phyloP scores from a whole-genome alignment of 2,888 invertebrate genomes.

The Euspilapteryx auroguttella region DNA sequence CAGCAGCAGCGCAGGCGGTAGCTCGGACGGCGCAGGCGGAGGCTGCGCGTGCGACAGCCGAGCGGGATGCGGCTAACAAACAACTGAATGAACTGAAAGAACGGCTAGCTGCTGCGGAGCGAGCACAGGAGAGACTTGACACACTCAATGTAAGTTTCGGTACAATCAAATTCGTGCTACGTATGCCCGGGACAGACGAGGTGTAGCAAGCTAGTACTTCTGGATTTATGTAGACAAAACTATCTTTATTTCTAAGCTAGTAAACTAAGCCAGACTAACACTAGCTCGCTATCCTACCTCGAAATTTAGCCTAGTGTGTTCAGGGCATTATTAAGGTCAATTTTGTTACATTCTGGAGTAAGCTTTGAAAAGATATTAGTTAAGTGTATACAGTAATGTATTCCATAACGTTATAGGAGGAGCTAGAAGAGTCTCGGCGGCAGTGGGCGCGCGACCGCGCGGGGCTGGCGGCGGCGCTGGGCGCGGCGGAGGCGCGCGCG shows the following conservation, averaged over 20 bases:
- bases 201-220: too few relatives aligned
- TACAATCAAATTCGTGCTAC: too few relatives aligned
- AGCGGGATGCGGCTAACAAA: slow-evolving; percentile 26
- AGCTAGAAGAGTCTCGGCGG: slow-evolving; percentile 74
- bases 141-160: slow-evolving; percentile 26
- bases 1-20: slow-evolving; percentile 40
- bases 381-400: too few relatives aligned
- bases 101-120: slow-evolving; percentile 32
- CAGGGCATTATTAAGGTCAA: too few relatives aligned
- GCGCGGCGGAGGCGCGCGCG: slow-evolving; percentile 76
- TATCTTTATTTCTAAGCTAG: too few relatives aligned
- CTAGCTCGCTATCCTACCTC: too few relatives aligned
- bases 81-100: slow-evolving; percentile 25
- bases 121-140: slow-evolving; percentile 44
- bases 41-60: slow-evolving; percentile 26
- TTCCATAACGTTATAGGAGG: slow-evolving; percentile 78
- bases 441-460: slow-evolving; percentile 73
- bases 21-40: slow-evolving; percentile 45
- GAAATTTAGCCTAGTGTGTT: too few relatives aligned
- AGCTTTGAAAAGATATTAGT: too few relatives aligned
- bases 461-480: slow-evolving; percentile 67
- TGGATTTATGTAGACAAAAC: too few relatives aligned
- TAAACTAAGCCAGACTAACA: too few relatives aligned
- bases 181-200: too few relatives aligned
- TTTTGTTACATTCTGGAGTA: too few relatives aligned